These are phyloP conservation scores for Hermaeophaga mercurialis DNA, from an alignment of 2,888 invertebrate species.

Conservation along the genomic window DNA sequence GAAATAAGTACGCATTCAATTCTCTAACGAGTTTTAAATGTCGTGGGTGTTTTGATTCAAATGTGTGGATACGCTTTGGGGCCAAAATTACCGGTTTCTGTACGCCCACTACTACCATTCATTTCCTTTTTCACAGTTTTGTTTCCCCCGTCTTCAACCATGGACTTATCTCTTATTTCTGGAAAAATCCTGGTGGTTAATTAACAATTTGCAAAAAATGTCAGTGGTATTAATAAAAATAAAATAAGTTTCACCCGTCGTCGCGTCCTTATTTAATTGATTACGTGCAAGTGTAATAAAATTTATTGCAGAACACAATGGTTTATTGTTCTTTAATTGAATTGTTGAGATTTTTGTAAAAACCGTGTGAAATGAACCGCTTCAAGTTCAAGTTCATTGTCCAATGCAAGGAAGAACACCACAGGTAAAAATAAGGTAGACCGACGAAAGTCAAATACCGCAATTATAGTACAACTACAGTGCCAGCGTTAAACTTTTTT, in stretches of 20 bases:
- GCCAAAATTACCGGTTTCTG: neutral
- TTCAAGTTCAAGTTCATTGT: constrained; percentile 9
- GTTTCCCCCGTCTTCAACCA: neutral
- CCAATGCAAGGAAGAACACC: neutral
- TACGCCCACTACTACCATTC: neutral
- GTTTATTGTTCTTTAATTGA: constrained; percentile 1
- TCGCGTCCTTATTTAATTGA: too few species aligned
- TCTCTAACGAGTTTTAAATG: neutral
- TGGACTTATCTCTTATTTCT: too few species aligned
- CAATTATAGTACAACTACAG: neutral
- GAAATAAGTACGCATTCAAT: neutral
- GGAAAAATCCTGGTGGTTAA: too few species aligned
- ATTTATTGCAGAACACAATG: too few species aligned
- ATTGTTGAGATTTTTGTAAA: constrained; percentile 1
- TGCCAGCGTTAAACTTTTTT: neutral
- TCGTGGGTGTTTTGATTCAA: neutral
- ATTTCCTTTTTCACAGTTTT: neutral
- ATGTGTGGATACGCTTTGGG: neutral
- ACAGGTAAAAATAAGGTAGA: neutral
- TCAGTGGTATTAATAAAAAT: too few species aligned
- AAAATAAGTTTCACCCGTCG: too few species aligned
- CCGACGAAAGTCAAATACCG: neutral
- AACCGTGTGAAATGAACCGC: neutral
- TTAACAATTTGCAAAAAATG: too few species aligned
- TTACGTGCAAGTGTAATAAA: too few species aligned